Percentiles rank a stretch among this genome's conserved stretches.
Evolutionary conservation across 2,113 vertebrate species (phyloP).

Genomic region (Labeo catla): DNA sequence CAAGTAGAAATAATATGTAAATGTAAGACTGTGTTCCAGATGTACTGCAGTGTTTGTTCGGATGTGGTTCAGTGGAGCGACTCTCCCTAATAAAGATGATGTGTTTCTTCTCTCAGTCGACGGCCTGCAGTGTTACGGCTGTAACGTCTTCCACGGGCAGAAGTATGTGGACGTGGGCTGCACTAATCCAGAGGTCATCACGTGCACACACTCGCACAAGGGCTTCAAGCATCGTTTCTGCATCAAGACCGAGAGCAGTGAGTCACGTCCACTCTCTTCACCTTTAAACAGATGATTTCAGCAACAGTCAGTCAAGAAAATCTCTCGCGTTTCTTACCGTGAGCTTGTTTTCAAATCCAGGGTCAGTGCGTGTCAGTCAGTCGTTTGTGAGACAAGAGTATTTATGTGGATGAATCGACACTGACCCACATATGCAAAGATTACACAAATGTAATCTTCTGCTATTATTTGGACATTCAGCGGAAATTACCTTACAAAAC

Average conservation of each 20-base stretch:
- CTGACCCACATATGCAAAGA: constrained; percentile 37
- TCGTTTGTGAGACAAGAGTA: not conserved
- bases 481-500: constrained; percentile 1
- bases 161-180: constrained; percentile 87
- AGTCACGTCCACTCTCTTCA: constrained; percentile 64
- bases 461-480: not conserved
- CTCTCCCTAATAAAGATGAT: not conserved
- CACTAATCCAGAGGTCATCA: constrained; percentile 86
- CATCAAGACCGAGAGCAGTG: constrained; percentile 92
- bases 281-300: no score
- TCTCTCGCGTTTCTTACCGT: constrained; percentile 4
- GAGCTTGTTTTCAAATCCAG: not conserved
- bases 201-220: constrained; percentile 88
- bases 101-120: constrained; percentile 66
- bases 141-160: constrained; percentile 86
- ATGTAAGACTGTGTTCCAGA: not conserved
- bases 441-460: constrained; percentile 40
- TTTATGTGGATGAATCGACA: not conserved
- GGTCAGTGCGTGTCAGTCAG: not conserved
- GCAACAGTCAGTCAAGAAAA: not conserved
- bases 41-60: not conserved
- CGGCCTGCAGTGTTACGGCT: constrained; percentile 89
- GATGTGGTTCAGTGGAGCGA: not conserved
- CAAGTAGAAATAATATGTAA: no score
- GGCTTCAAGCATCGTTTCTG: constrained; percentile 93